Conservation (phyloP, 2,113 vertebrate genomes). For the Epinephelus lanceolatus region DNA sequence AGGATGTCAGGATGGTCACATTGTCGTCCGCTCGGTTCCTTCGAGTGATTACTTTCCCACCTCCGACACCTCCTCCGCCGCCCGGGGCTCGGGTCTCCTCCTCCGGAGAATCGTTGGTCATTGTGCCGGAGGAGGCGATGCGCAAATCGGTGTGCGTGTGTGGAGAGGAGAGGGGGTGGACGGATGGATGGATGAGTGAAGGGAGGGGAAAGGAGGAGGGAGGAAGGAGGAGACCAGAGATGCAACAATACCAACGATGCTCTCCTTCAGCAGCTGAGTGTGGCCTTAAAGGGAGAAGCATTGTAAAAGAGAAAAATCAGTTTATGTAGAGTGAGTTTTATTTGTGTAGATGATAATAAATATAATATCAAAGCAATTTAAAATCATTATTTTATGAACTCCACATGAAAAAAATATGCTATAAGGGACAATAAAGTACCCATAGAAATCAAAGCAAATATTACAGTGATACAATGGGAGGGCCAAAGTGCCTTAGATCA, state of each 20-base stretch:
- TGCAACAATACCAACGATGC: slow-evolving; percentile 51
- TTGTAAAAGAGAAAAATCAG: not conserved
- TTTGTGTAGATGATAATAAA: not conserved
- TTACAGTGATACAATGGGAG: too few species aligned
- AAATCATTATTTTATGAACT: too few species aligned
- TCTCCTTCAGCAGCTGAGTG: slow-evolving; percentile 50
- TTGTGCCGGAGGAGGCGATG: slow-evolving; percentile 77
- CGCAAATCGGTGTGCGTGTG: slow-evolving; percentile 55
- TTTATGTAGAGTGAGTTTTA: not conserved
- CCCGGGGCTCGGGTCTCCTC: slow-evolving; percentile 70
- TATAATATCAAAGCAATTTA: too few species aligned
- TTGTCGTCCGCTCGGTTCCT: slow-evolving; percentile 76
- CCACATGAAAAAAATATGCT: too few species aligned
- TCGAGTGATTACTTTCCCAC: slow-evolving; percentile 37
- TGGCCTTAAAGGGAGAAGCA: slow-evolving; percentile 64
- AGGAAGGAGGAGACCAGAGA: slow-evolving; percentile 66
- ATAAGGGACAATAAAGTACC: too few species aligned
- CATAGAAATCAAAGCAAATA: too few species aligned
- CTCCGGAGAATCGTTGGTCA: slow-evolving; percentile 83
- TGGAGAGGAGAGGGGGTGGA: slow-evolving; percentile 35
- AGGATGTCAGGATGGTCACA: slow-evolving; percentile 81
- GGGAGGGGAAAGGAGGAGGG: slow-evolving; percentile 43
- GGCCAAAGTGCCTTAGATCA: too few species aligned
- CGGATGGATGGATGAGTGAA: slow-evolving; percentile 47
- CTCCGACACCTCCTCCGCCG: slow-evolving; percentile 32